phyloP scores from a whole-genome alignment of 2,888 invertebrate species.

The Diaprepes abbreviatus region DNA sequence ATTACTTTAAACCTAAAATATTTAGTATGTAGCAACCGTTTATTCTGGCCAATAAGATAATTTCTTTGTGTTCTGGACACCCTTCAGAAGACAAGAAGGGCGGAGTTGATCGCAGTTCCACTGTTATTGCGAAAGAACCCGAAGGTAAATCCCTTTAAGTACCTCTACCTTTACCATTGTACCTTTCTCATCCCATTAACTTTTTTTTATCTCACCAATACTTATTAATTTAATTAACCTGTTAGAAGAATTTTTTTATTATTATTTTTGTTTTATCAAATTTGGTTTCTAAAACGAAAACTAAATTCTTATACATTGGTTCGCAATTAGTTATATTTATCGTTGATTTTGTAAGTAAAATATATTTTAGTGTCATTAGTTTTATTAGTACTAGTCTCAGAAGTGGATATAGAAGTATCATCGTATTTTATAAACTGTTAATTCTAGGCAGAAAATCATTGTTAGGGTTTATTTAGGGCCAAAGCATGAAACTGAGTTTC shows the following conservation, averaged over 20 bases:
- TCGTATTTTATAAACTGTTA: too few species aligned
- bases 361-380: too few species aligned
- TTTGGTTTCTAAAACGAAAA: neutral
- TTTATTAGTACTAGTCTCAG: too few species aligned
- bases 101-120: conserved; percentile 93
- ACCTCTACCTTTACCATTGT: conserved; percentile 34
- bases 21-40: conserved; percentile 46
- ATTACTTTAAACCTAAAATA: neutral
- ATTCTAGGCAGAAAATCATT: too few species aligned
- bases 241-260: conserved; percentile 1
- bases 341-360: too few species aligned
- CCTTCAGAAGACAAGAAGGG: conserved; percentile 90
- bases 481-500: too few species aligned
- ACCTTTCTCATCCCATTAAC: conserved; percentile 23
- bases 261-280: neutral
- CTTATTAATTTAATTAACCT: conserved; percentile 41
- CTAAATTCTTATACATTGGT: neutral
- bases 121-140: conserved; percentile 93
- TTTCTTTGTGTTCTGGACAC: conserved; percentile 72
- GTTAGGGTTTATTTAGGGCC: too few species aligned
- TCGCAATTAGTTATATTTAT: conserved; percentile 4
- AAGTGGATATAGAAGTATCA: too few species aligned
- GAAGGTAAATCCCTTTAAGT: conserved; percentile 76
- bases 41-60: conserved; percentile 59
- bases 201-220: conserved; percentile 3